Evolutionary conservation across 35 echinoderm and acorn worm species (phyloP).

Genomic region (Hemicentrotus pulcherrimus): DNA sequence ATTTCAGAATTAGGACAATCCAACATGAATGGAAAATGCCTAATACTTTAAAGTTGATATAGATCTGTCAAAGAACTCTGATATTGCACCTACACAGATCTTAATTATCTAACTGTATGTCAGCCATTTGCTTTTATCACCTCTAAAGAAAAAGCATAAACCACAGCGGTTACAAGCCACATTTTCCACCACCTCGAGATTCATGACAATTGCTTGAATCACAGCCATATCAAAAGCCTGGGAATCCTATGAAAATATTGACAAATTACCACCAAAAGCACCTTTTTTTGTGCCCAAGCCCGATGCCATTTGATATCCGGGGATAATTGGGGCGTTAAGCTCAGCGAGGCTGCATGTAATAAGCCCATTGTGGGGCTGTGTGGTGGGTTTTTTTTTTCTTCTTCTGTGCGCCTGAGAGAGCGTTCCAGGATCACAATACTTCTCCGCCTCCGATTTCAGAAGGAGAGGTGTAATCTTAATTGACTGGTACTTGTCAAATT

Average conservation of each 20-base stretch:
- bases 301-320: not conserved
- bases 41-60: not conserved
- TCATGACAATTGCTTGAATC: conserved; percentile 12
- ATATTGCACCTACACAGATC: not conserved
- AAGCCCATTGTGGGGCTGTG: not conserved
- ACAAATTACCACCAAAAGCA: conserved; percentile 18
- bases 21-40: not conserved
- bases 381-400: no score
- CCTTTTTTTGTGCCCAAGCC: not conserved
- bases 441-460: not conserved
- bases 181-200: not conserved
- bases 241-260: conserved; percentile 6
- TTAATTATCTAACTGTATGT: not conserved
- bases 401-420: not conserved
- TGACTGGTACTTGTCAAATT: conserved; percentile 11
- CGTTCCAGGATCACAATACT: not conserved
- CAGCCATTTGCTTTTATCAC: not conserved
- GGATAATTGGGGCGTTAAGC: conserved; percentile 2
- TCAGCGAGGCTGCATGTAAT: not conserved
- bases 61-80: not conserved
- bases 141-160: not conserved
- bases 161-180: not conserved
- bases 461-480: not conserved
- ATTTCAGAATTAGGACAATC: no score
- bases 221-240: conserved; percentile 6